Evolutionary conservation across 2,797 vertebrate species (phyloP).

Genomic region (Crax fasciolata): DNA sequence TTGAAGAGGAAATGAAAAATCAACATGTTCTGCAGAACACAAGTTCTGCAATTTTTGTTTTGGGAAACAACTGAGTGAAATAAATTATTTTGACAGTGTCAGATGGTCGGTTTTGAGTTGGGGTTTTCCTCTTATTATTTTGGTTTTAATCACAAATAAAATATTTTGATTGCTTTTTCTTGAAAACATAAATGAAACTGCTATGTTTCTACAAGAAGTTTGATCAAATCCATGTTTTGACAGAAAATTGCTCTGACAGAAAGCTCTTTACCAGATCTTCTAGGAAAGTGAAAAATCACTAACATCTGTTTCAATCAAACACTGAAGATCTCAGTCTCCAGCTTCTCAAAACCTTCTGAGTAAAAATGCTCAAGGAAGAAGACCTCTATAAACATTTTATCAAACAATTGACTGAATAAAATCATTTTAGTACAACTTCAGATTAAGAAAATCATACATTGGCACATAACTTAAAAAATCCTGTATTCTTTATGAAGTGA

Average conservation of each 20-base stretch:
- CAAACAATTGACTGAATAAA: background rate
- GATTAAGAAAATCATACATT: background rate
- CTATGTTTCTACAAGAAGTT: background rate
- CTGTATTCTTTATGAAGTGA: background rate
- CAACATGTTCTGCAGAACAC: background rate
- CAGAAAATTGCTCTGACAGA: background rate
- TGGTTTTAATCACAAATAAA: background rate
- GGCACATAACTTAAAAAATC: background rate
- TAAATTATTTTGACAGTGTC: background rate
- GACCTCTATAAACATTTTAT: background rate
- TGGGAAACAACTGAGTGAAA: background rate
- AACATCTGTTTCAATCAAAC: slow-evolving; percentile 13
- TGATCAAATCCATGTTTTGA: slow-evolving; percentile 25
- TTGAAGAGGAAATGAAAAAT: background rate
- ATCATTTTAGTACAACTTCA: background rate
- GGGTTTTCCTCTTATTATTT: background rate
- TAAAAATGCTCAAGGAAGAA: background rate
- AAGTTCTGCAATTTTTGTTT: slow-evolving; percentile 30
- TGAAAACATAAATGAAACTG: background rate
- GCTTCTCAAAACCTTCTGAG: background rate
- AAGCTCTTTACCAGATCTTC: slow-evolving; percentile 16
- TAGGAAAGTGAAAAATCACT: slow-evolving; percentile 15
- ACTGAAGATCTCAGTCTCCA: background rate
- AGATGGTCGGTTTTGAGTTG: background rate
- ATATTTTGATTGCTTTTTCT: slow-evolving; percentile 3